These are phyloP conservation scores for Drosophila nr. medialis DNA, from an alignment of 2,888 invertebrate genomes.

Conservation along the genomic window DNA sequence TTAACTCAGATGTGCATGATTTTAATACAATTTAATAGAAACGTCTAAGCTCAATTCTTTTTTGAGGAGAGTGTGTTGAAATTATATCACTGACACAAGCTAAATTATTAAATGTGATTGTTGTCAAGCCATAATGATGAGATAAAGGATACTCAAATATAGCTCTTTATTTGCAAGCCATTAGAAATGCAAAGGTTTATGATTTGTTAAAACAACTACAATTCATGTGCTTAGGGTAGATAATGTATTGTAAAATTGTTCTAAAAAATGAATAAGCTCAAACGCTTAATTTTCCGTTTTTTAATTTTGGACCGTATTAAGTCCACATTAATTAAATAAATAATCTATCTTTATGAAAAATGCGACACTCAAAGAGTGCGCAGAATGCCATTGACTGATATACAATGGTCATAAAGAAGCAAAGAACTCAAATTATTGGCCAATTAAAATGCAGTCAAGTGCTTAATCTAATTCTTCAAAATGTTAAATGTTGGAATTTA, in stretches of 20 bases:
- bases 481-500: conserved; percentile 14
- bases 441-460: conserved; percentile 24
- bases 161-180: conserved; percentile 15
- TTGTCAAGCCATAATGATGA: background rate
- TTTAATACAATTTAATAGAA: background rate
- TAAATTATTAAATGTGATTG: background rate
- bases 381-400: conserved; percentile 6
- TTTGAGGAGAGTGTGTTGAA: background rate
- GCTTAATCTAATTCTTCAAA: conserved; percentile 1
- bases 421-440: conserved; percentile 9
- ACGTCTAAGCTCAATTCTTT: background rate
- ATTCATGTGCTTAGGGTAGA: background rate
- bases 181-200: conserved; percentile 14
- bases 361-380: background rate
- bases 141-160: conserved; percentile 2
- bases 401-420: conserved; percentile 7
- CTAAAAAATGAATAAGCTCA: no score
- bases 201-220: conserved; percentile 13
- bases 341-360: background rate
- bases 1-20: background rate
- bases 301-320: background rate
- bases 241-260: background rate
- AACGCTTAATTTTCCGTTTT: background rate
- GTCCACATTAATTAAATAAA: background rate
- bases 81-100: conserved; percentile 35